Evolutionary conservation across 2,113 vertebrate species (phyloP).

Genomic region (human (Homo sapiens)): GRCh38 chr3:136858501-136859000

Average conservation of each 20-base stretch:
- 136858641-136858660: slow-evolving; percentile 23
- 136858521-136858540: slow-evolving; percentile 32
- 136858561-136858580: slow-evolving; percentile 11
- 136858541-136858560: not conserved
- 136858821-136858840: not conserved
- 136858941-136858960: too few relatives aligned
- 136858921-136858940: too few relatives aligned
- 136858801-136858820: not conserved
- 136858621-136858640: not conserved
- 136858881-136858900: not conserved
- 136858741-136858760: not conserved
- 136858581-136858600: slow-evolving; percentile 41
- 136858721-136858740: slow-evolving; percentile 6
- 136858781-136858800: slow-evolving; percentile 3
- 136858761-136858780: not conserved
- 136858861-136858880: slow-evolving; percentile 22
- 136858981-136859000: too few relatives aligned
- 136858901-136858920: slow-evolving; percentile 23
- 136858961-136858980: too few relatives aligned
- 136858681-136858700: not conserved
- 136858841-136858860: not conserved
- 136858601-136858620: slow-evolving; percentile 9
- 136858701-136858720: not conserved
- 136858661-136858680: not conserved
- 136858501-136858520: not conserved